Evolutionary conservation across 2,888 invertebrate species (phyloP), one percentile per base, ranked within the genome.

Genomic region (Bursaphelenchus okinawaensis): DNA sequence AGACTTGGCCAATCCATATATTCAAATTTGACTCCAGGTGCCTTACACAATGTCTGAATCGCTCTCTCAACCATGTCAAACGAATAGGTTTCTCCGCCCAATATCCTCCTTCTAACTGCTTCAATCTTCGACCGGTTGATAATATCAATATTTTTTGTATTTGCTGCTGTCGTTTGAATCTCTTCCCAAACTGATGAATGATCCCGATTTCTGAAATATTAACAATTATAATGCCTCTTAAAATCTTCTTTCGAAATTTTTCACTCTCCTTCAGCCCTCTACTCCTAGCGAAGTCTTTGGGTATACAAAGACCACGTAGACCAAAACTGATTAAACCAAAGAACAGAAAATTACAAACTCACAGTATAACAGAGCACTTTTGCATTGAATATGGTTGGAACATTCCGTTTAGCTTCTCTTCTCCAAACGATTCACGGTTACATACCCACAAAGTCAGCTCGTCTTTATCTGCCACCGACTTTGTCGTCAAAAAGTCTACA

Each of bases 51-150:
- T 19, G 31, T 57, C 22, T 67, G 76, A 23, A 78, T 67, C 2
- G 79, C 78, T n/a, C 79, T 66, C 26, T 65, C 61, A 4, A 79
- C 78, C 24, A 78, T 71, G 24, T 77, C 77, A 61, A 78, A 79
- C 0, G 78, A 68, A 29, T 75, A 73, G 22, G 65, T 55, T 55
- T 79, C 79, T 7, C 73, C 74, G 58, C 74, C 71, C 62, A 79
- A 75, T 6, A 77, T 66, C 7, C 67, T 59, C 1, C 74, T 62
- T 54, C 67, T 55, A 40, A 68, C 58, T 16, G 55, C 52, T 23
- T 52, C 51, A 23, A 69, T 55, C n/a, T 59, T 40, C 16, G 40
- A 40, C 12, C n/a, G 6, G n/a, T 40, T 40, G 12, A 40, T 40
- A 12, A 40, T 40, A 40, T 40, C 40, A 16, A 40, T 6, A 1